A percentile compares a stretch with the other conserved stretches of the same genome.
Conservation (phyloP, 2,797 vertebrate species). For the Clarias fuscus region DNA sequence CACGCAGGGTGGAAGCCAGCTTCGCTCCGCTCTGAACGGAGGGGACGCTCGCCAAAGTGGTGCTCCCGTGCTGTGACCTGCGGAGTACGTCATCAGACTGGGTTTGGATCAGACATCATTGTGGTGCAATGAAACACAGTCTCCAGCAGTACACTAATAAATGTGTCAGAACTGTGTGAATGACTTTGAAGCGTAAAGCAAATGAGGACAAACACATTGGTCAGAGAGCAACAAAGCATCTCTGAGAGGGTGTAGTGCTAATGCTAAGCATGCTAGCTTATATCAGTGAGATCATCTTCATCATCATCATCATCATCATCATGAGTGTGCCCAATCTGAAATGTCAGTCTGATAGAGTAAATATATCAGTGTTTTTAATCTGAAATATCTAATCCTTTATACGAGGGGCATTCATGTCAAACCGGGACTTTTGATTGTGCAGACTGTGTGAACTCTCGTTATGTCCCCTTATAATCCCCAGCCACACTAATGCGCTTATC, state of each 20-base stretch:
- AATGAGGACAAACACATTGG: slow-evolving; percentile 39
- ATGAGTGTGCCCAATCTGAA: neutral
- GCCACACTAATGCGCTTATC: no score
- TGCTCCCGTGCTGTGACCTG: slow-evolving; percentile 35
- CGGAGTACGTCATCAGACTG: slow-evolving; percentile 30
- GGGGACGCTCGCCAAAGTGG: neutral
- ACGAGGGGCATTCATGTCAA: no score
- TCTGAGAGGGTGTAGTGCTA: neutral
- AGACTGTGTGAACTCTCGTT: no score
- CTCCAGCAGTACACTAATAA: slow-evolving; percentile 60
- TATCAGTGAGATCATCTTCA: neutral
- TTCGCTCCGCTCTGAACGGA: neutral
- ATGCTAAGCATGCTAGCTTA: neutral
- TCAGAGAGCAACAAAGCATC: slow-evolving; percentile 26
- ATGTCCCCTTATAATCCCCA: no score
- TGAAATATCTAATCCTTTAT: neutral
- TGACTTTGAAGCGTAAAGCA: slow-evolving; percentile 47
- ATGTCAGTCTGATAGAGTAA: neutral
- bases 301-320: neutral
- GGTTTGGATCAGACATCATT: slow-evolving; percentile 42
- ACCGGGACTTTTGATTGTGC: no score
- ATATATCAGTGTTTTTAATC: neutral
- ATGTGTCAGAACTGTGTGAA: slow-evolving; percentile 63
- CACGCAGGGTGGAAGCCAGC: neutral
- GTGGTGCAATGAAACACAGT: slow-evolving; percentile 36